Percentiles rank a stretch among this genome's conserved stretches.
Conservation (phyloP, 2,113 vertebrate species). For the Ptilonorhynchus violaceus region DNA sequence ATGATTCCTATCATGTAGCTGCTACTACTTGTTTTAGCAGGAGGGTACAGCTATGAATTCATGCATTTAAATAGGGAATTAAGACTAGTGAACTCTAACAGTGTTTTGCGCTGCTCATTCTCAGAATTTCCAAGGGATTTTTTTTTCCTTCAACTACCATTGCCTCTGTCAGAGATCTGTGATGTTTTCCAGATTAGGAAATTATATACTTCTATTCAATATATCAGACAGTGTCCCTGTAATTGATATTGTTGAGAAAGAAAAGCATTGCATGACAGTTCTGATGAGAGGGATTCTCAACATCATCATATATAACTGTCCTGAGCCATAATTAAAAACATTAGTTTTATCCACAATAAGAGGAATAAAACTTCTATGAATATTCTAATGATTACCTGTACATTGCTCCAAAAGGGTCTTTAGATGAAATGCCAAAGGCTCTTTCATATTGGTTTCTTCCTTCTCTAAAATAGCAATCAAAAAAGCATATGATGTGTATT, state of each 20-base stretch:
- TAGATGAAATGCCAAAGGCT: conserved; percentile 77
- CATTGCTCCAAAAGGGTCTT: conserved; percentile 83
- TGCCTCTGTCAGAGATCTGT: not conserved
- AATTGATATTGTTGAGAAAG: not conserved
- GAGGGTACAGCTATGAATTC: not conserved
- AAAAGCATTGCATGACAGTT: not conserved
- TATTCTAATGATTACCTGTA: conserved; percentile 79
- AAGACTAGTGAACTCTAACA: not conserved
- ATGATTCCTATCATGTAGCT: not conserved
- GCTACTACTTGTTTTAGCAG: not conserved
- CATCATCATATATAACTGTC: not conserved
- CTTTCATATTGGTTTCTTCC: conserved; percentile 83
- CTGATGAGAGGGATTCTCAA: not conserved
- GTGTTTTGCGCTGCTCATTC: not conserved
- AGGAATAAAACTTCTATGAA: not conserved
- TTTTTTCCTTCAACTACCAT: not conserved
- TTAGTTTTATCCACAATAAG: not conserved
- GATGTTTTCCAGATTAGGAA: not conserved
- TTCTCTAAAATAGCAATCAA: conserved; percentile 70
- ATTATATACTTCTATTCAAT: not conserved
- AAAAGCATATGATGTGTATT: not conserved
- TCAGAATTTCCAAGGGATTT: not conserved
- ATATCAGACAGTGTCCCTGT: not conserved
- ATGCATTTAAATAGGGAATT: not conserved
- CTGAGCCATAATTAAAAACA: not conserved